Percentiles rank a stretch among this genome's conserved stretches.
Conservation (phyloP, 2,113 vertebrate genomes). For the Oncorhynchus kisutch region DNA sequence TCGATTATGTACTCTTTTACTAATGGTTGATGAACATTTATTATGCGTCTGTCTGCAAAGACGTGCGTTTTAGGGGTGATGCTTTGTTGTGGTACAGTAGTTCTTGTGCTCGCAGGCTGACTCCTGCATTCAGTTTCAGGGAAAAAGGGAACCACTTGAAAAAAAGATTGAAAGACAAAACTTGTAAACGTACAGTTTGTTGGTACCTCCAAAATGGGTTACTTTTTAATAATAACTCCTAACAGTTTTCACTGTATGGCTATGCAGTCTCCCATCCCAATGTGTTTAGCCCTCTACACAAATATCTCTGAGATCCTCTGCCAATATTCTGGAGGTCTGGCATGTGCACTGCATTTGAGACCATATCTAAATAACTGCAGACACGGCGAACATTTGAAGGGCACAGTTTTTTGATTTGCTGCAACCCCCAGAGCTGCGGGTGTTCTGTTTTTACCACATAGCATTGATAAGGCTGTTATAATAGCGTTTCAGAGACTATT, state of each 20-base stretch:
- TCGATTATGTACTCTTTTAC: constrained; percentile 30
- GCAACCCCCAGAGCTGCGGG: constrained; percentile 40
- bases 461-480: constrained; percentile 60
- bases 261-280: constrained; percentile 25
- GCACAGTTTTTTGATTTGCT: constrained; percentile 55
- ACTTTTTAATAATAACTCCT: not conserved
- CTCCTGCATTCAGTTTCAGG: constrained; percentile 1
- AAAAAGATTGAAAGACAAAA: no score
- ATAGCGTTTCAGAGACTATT: constrained; percentile 32
- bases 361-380: constrained; percentile 60
- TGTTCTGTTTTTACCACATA: constrained; percentile 37
- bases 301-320: constrained; percentile 54
- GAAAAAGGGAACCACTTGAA: not conserved
- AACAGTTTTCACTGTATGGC: not conserved
- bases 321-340: constrained; percentile 61
- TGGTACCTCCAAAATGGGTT: not conserved
- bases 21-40: constrained; percentile 29
- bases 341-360: constrained; percentile 51
- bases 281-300: constrained; percentile 42
- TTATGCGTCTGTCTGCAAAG: not conserved
- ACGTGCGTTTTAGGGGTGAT: not conserved
- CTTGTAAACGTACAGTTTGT: no score
- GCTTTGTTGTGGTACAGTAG: not conserved
- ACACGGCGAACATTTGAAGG: constrained; percentile 67
- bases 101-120: not conserved